Percentiles rank a stretch among this genome's conserved stretches.
Conservation (phyloP, 2,797 vertebrate species). For the Telmatherina bonti region DNA sequence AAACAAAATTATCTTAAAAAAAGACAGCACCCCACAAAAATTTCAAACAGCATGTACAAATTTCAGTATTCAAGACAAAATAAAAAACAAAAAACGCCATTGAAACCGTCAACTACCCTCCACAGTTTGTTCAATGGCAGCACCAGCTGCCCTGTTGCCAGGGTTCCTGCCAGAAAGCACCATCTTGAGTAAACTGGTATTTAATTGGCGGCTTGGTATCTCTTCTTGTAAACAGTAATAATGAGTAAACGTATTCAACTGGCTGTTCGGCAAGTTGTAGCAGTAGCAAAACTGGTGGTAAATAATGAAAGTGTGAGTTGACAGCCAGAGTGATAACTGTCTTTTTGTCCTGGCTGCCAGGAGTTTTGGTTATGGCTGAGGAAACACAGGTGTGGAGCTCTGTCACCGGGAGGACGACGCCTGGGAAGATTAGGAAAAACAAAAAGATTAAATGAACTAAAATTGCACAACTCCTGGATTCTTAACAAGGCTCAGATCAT, state of each 20-base stretch:
- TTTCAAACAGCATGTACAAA: conserved; percentile 86
- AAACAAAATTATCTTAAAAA: conserved; percentile 80
- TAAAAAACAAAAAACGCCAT: conserved; percentile 71
- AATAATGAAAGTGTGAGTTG: conserved; percentile 62
- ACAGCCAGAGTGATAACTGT: conserved; percentile 70
- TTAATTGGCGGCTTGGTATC: conserved; percentile 78
- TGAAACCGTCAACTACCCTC: conserved; percentile 56
- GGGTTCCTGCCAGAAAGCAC: conserved; percentile 74
- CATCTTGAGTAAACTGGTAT: conserved; percentile 81
- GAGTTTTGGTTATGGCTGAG: conserved; percentile 89
- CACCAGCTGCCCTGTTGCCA: conserved; percentile 72
- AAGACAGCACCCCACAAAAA: conserved; percentile 83
- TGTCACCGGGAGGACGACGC: conserved; percentile 76
- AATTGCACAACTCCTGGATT: background rate
- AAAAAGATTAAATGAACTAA: background rate
- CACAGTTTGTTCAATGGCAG: conserved; percentile 74
- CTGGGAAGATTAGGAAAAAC: conserved; percentile 48
- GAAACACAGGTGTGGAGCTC: conserved; percentile 49
- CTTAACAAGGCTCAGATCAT: background rate
- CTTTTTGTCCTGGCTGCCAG: conserved; percentile 82
- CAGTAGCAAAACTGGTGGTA: conserved; percentile 77
- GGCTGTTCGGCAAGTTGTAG: conserved; percentile 82
- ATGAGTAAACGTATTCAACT: conserved; percentile 85
- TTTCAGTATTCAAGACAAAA: conserved; percentile 81
- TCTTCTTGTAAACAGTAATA: conserved; percentile 84